Conservation (phyloP, 2,888 invertebrate genomes). For the Platypus cylindrus region DNA sequence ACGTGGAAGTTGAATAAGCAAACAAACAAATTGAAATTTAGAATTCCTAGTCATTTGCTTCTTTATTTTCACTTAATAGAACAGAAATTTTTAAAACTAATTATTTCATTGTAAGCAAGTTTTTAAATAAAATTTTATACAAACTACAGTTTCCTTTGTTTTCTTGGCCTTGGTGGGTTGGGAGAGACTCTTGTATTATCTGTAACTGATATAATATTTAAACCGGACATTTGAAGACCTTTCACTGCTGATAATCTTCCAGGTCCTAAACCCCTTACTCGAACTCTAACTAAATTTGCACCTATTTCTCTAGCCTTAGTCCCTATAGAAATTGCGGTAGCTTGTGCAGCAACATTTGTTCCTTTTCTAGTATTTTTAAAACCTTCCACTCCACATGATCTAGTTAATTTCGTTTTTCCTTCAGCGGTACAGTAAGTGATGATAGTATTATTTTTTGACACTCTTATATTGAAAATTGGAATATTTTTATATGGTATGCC, state of each 20-base stretch:
- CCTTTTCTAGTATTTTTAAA: constrained; percentile 93
- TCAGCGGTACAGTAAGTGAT: constrained; percentile 57
- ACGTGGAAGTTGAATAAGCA: no score
- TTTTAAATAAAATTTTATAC: constrained; percentile 3
- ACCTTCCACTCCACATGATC: constrained; percentile 81
- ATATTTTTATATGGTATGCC: constrained; percentile 67
- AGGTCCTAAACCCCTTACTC: constrained; percentile 74
- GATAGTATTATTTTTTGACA: constrained; percentile 81
- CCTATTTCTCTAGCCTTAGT: constrained; percentile 57
- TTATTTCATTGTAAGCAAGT: no score
- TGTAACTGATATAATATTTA: constrained; percentile 85
- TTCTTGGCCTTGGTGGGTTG: constrained; percentile 71
- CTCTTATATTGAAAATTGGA: constrained; percentile 71
- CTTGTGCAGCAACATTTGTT: constrained; percentile 93
- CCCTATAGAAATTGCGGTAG: constrained; percentile 73
- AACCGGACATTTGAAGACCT: constrained; percentile 83
- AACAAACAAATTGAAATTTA: no score
- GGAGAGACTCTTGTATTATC: constrained; percentile 78
- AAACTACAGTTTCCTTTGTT: constrained; percentile 66
- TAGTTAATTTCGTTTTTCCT: constrained; percentile 47
- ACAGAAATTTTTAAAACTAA: no score
- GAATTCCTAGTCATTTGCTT: no score
- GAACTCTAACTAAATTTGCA: constrained; percentile 48
- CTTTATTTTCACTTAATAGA: no score
- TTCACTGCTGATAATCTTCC: constrained; percentile 87